A percentile compares a stretch with the other conserved stretches of the same genome.
Conservation (phyloP, 1,140 invertebrate species). For the Archivesica marissinica region DNA sequence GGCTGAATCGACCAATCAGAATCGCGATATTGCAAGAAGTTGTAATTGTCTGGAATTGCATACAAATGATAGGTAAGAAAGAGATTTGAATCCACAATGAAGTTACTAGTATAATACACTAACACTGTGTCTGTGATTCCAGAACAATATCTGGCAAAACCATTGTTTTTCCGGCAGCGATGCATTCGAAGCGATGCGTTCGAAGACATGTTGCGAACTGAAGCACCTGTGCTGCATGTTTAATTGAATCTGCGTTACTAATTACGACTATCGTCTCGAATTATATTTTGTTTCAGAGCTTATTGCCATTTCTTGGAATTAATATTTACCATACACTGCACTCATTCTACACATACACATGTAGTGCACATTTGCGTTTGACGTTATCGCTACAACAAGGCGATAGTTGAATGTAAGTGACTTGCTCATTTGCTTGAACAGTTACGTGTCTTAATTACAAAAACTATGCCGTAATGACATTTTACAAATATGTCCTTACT, state of each 20-base stretch:
- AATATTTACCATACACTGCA: background rate
- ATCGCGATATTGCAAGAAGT: too few relatives aligned
- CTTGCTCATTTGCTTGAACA: background rate
- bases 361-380: background rate
- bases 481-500: too few relatives aligned
- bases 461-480: background rate
- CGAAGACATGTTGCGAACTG: background rate
- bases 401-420: too few relatives aligned
- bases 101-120: too few relatives aligned
- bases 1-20: too few relatives aligned
- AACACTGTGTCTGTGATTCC: too few relatives aligned
- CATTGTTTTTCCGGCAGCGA: background rate
- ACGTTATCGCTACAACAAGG: background rate
- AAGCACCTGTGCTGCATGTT: constrained; percentile 2
- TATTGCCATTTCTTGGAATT: background rate
- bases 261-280: background rate
- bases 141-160: background rate
- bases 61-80: too few relatives aligned
- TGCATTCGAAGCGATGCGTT: background rate
- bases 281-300: background rate
- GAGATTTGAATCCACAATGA: too few relatives aligned
- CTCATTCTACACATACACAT: background rate
- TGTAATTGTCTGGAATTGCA: too few relatives aligned
- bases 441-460: background rate
- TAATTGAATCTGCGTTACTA: constrained; percentile 17